Evolutionary conservation across 2,888 invertebrate genomes (phyloP), one percentile per base, ranked within the genome.

Genomic region (Omphaloscelis lunosa): DNA sequence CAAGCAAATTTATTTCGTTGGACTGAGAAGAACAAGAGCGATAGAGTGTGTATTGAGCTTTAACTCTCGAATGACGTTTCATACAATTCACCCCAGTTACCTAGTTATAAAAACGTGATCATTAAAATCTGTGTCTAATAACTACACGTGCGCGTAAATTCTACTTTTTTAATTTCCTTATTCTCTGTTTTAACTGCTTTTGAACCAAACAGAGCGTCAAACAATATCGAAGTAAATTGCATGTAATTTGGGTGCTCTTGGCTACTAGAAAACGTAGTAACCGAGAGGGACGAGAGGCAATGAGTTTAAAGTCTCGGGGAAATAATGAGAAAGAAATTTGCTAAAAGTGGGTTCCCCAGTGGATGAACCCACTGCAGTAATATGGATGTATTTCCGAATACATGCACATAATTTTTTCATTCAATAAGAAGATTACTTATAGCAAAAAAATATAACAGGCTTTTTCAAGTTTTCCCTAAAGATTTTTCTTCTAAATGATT

Each of bases 151-250:
- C 83, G 73, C 71, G 23, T 74, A 65, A 68, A 77, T 62, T 61
- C 61, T n/a, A 86, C 41, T 72, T 83, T 82, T 82, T 53, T 59
- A 62, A 86, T 83, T 86, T 83, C 67, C 67, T 61, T 65, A 58
- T 53, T 53, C 39, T 74, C 41, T 34, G 17, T 83, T 72, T 82
- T 75, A 66, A 84, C 79, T 83, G 74, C 62, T 17, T 66, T 45
- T 63, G 27, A 34, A 70, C 23, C 6, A 82, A 86, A 70, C 86
- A 84, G 86, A 86, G 87, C 86, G 82, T 80, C 77, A 77, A 72
- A 65, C 53, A 80, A 86, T 84, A 84, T 79, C 72, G 67, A 77
- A 82, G 77, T 63, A 80, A 84, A 86, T 84, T 86, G 75, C 62
- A 75, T 66, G 59, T 75, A 74, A 80, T 80, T 79, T 74, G 62